Evolutionary conservation across 2,888 invertebrate species (phyloP).

Genomic region (Acrocyrtus sp.): DNA sequence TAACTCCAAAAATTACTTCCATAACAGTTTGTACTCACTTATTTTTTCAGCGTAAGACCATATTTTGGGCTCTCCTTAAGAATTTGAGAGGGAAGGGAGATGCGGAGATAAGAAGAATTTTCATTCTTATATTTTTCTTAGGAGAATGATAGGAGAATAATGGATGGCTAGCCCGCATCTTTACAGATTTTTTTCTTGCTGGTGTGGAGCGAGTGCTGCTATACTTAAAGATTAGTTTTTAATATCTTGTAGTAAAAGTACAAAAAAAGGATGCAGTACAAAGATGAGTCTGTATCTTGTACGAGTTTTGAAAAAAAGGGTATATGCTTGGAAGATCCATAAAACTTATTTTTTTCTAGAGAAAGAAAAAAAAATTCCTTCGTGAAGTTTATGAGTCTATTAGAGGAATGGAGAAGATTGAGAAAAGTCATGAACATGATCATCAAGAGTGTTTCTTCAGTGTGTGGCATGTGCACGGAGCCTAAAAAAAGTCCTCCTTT

Average conservation of each 20-base stretch:
- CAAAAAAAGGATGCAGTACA: background rate
- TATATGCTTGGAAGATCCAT: conserved; percentile 6
- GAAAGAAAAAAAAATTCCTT: conserved; percentile 16
- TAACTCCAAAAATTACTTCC: conserved; percentile 20
- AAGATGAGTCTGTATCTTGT: background rate
- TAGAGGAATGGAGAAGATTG: conserved; percentile 19
- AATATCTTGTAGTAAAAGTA: background rate
- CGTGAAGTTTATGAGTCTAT: conserved; percentile 33
- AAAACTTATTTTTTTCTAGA: conserved; percentile 13
- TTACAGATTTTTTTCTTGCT: conserved; percentile 17
- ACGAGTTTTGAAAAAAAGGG: background rate
- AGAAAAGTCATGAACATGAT: no score
- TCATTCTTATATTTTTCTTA: conserved; percentile 5
- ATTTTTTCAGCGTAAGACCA: background rate
- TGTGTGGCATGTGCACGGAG: no score
- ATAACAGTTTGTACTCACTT: background rate
- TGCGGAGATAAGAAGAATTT: background rate
- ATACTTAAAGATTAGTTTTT: conserved; percentile 8
- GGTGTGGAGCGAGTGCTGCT: no score
- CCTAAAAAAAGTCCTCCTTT: no score
- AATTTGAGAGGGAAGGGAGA: background rate
- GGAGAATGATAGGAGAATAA: conserved; percentile 1
- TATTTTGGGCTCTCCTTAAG: no score
- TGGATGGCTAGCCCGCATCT: conserved; percentile 31
- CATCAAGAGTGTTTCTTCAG: no score